These are phyloP conservation scores for Microtus montanus DNA, from an alignment of 2,113 vertebrate genomes.

Conservation along the genomic window DNA sequence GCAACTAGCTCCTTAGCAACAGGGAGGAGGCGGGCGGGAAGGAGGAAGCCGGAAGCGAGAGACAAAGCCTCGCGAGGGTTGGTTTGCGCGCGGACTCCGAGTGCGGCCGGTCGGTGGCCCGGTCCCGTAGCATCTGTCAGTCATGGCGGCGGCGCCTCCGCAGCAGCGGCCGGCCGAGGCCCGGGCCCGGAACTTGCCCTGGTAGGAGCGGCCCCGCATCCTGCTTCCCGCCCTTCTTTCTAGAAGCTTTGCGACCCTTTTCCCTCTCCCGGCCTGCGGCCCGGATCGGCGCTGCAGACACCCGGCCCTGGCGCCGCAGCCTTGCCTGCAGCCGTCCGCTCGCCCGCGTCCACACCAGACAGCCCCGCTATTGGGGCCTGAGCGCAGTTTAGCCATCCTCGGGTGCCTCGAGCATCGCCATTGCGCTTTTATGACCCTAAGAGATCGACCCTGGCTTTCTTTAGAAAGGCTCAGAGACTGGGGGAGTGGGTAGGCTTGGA, in stretches of 20 bases:
- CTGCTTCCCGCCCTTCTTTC: neutral
- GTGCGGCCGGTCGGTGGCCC: rapidly evolving
- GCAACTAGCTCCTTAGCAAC: conserved; percentile 77
- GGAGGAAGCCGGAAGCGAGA: conserved; percentile 63
- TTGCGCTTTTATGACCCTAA: neutral
- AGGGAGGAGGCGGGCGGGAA: conserved; percentile 32
- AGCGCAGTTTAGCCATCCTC: neutral
- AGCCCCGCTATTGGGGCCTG: neutral
- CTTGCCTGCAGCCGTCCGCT: neutral
- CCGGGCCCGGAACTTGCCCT: conserved; percentile 82
- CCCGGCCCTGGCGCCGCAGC: neutral
- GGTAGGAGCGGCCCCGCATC: conserved; percentile 70
- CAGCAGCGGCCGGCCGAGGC: conserved; percentile 44
- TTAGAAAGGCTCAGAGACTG: neutral
- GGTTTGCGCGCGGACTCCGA: conserved; percentile 70
- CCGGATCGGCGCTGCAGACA: neutral
- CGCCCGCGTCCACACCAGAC: neutral
- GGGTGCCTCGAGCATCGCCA: neutral
- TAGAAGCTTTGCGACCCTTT: neutral
- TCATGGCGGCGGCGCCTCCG: neutral
- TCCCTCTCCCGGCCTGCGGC: neutral
- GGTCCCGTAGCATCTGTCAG: neutral
- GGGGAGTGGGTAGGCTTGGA: neutral
- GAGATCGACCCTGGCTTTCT: neutral
- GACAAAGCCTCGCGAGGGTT: conserved; percentile 63